Conservation (phyloP, 1,140 invertebrate genomes). For the Paraescarpia echinospica region DNA sequence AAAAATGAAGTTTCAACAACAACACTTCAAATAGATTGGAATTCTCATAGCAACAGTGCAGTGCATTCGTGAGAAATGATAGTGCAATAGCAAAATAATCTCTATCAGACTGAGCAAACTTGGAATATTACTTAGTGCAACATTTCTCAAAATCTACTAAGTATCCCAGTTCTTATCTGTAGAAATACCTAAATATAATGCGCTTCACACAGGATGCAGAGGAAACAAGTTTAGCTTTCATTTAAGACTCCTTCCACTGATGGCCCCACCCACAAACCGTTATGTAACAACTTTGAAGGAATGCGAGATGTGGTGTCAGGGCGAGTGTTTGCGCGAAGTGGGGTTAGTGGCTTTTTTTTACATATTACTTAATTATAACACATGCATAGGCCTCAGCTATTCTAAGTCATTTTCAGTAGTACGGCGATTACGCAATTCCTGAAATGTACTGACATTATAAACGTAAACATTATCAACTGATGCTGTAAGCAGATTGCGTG, state of each 20-base stretch:
- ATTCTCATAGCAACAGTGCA: not conserved
- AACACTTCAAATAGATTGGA: not conserved
- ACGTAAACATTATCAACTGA: no score
- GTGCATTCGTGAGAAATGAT: not conserved
- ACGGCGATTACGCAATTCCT: no score
- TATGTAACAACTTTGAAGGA: no score
- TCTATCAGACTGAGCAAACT: not conserved
- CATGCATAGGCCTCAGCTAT: no score
- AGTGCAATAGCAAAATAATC: not conserved
- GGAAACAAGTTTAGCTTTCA: not conserved
- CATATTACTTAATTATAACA: no score
- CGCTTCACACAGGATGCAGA: not conserved
- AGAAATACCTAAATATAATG: not conserved
- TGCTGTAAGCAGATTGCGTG: no score
- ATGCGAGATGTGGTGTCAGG: no score
- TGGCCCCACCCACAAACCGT: no score
- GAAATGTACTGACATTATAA: no score
- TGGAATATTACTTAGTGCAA: not conserved
- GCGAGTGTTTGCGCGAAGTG: no score
- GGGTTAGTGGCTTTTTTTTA: no score
- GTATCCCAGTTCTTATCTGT: not conserved
- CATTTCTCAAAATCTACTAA: not conserved
- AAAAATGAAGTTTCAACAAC: not conserved
- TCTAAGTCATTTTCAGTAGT: no score
- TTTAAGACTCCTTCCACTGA: not conserved